These are phyloP conservation scores for Luffia ferchaultella DNA, from an alignment of 2,888 invertebrate species.

Conservation along the genomic window DNA sequence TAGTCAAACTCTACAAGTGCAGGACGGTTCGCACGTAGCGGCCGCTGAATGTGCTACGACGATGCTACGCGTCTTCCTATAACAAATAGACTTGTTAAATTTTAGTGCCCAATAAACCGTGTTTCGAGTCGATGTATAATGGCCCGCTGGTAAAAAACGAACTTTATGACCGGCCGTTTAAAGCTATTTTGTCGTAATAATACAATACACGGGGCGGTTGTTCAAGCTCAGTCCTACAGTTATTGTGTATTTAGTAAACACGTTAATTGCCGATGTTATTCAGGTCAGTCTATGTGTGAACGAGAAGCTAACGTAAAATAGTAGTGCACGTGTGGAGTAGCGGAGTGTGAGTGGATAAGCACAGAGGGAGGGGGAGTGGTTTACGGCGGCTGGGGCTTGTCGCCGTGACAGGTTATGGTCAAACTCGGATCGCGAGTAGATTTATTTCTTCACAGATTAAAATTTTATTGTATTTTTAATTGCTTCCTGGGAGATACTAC, in stretches of 20 bases:
- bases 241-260: background rate
- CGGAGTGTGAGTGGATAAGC: too few relatives aligned
- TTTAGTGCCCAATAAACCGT: background rate
- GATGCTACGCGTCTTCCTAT: background rate
- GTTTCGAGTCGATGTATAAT: background rate
- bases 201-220: too few relatives aligned
- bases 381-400: background rate
- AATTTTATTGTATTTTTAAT: conserved; percentile 41
- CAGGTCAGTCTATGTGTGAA: too few relatives aligned
- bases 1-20: too few relatives aligned
- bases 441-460: conserved; percentile 32
- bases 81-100: background rate
- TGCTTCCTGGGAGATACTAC: conserved; percentile 36
- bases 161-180: too few relatives aligned
- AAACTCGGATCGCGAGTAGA: conserved; percentile 21
- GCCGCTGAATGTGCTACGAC: background rate
- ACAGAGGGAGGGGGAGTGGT: too few relatives aligned
- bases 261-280: background rate
- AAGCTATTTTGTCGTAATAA: too few relatives aligned
- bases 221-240: too few relatives aligned
- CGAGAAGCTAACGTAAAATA: too few relatives aligned
- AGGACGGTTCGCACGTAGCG: too few relatives aligned
- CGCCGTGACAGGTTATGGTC: conserved; percentile 23
- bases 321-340: too few relatives aligned
- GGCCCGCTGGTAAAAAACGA: too few relatives aligned